Evolutionary conservation across 2,888 invertebrate genomes (phyloP).

Genomic region (Lasius fuliginosus): DNA sequence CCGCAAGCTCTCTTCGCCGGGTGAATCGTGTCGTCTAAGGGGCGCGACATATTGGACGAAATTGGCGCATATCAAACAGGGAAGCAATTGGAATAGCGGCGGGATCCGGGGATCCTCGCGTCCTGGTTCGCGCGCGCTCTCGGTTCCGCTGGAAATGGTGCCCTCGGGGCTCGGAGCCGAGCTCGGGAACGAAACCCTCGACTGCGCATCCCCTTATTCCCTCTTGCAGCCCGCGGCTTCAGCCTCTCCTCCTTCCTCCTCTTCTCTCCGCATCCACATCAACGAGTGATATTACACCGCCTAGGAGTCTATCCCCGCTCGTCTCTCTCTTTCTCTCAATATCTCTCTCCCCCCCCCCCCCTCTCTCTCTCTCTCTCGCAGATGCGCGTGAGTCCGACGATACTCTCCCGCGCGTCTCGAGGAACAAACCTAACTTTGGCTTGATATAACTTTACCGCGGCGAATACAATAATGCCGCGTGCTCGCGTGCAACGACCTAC

Average conservation of each 20-base stretch:
- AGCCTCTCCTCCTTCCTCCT: slow-evolving; percentile 53
- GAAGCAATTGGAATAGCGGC: slow-evolving; percentile 84
- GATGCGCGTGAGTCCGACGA: slow-evolving; percentile 57
- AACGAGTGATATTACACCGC: slow-evolving; percentile 57
- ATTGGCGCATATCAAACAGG: slow-evolving; percentile 85
- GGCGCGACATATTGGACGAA: slow-evolving; percentile 85
- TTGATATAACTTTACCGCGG: slow-evolving; percentile 46
- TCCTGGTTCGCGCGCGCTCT: slow-evolving; percentile 73
- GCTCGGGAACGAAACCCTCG: slow-evolving; percentile 80
- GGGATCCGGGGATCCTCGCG: slow-evolving; percentile 74
- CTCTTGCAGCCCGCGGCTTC: slow-evolving; percentile 65
- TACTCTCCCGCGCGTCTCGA: slow-evolving; percentile 55
- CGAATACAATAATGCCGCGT: slow-evolving; percentile 41
- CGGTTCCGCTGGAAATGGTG: slow-evolving; percentile 83
- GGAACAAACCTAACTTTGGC: slow-evolving; percentile 51
- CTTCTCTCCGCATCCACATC: slow-evolving; percentile 39
- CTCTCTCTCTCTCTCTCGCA: slow-evolving; percentile 38
- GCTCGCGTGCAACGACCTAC: slow-evolving; percentile 51
- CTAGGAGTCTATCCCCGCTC: slow-evolving; percentile 43
- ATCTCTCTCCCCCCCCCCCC: background rate
- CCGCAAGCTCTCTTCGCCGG: slow-evolving; percentile 29
- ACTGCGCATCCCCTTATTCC: slow-evolving; percentile 74
- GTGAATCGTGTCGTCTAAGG: slow-evolving; percentile 72
- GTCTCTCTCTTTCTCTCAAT: slow-evolving; percentile 13
- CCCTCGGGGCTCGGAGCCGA: slow-evolving; percentile 81